Evolutionary conservation across 2,888 invertebrate species (phyloP).

Genomic region (Aspidapion aeneum): DNA sequence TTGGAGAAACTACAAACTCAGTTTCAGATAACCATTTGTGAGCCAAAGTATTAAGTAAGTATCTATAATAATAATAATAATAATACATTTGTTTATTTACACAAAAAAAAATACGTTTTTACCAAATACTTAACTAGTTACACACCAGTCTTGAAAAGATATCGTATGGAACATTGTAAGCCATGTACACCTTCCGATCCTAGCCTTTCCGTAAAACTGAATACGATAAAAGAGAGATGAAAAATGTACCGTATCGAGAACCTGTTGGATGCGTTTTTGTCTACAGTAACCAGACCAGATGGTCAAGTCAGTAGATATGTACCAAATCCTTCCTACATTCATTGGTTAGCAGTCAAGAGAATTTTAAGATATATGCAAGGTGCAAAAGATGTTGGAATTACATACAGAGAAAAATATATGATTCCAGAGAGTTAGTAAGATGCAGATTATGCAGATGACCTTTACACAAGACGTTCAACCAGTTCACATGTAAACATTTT

Average conservation of each 20-base stretch:
- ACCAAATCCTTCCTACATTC: constrained; percentile 7
- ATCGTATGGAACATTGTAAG: not conserved
- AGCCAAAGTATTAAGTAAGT: not conserved
- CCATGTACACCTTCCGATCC: too few relatives aligned
- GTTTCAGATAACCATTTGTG: not conserved
- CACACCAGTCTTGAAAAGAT: not conserved
- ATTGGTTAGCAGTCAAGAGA: constrained; percentile 16
- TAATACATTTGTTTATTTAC: too few relatives aligned
- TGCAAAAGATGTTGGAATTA: constrained; percentile 1
- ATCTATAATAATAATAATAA: not conserved
- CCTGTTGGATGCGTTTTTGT: constrained; percentile 28
- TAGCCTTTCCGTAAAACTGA: constrained; percentile 1
- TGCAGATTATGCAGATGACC: not conserved
- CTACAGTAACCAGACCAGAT: constrained; percentile 28
- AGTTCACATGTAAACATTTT: constrained; percentile 9
- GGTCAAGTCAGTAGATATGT: constrained; percentile 25
- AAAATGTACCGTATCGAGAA: constrained; percentile 26
- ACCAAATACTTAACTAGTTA: too few relatives aligned
- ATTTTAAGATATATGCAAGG: constrained; percentile 18
- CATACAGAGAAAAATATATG: not conserved
- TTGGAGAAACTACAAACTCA: not conserved
- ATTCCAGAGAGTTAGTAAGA: too few relatives aligned
- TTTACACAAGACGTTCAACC: constrained; percentile 2
- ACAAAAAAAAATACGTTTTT: too few relatives aligned
- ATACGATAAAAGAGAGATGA: not conserved